These are phyloP conservation scores for Semaprochilodus insignis DNA, from an alignment of 2,797 vertebrate species.

Conservation along the genomic window DNA sequence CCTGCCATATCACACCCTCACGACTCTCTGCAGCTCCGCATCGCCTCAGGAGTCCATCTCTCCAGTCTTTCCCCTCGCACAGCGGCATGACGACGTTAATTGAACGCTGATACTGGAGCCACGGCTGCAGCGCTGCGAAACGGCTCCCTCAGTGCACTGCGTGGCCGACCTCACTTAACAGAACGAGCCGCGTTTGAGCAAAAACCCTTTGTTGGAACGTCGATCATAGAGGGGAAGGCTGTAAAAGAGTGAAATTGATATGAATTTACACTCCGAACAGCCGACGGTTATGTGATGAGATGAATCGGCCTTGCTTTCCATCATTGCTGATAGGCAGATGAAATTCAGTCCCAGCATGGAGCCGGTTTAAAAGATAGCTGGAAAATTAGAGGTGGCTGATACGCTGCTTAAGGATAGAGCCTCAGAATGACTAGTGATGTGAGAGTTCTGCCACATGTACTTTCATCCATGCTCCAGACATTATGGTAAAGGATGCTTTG, in stretches of 20 bases:
- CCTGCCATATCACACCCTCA: conserved; percentile 40
- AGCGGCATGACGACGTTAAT: conserved; percentile 45
- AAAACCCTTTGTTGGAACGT: conserved; percentile 1
- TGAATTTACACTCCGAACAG: conserved; percentile 32
- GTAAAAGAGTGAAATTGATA: conserved; percentile 23
- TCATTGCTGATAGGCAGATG: conserved; percentile 16
- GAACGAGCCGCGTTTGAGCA: background rate
- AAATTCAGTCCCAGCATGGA: conserved; percentile 1
- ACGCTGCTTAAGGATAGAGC: background rate
- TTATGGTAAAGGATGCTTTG: background rate
- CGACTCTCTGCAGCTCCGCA: conserved; percentile 28
- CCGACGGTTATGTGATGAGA: conserved; percentile 20
- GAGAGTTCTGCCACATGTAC: background rate
- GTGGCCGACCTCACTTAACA: conserved; percentile 13
- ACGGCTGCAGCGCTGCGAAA: background rate
- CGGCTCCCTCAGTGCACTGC: conserved; percentile 9
- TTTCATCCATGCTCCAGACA: background rate
- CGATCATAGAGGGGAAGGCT: conserved; percentile 10
- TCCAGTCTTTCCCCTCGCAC: conserved; percentile 9
- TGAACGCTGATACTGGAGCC: conserved; percentile 38
- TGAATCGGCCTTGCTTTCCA: background rate
- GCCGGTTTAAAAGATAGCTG: background rate
- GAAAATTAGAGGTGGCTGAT: background rate
- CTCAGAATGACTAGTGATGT: background rate
- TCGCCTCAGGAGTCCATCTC: conserved; percentile 44